Evolutionary conservation across 2,888 invertebrate species (phyloP), one percentile per base, ranked within the genome.

Genomic region (Chymomyza caudatula): DNA sequence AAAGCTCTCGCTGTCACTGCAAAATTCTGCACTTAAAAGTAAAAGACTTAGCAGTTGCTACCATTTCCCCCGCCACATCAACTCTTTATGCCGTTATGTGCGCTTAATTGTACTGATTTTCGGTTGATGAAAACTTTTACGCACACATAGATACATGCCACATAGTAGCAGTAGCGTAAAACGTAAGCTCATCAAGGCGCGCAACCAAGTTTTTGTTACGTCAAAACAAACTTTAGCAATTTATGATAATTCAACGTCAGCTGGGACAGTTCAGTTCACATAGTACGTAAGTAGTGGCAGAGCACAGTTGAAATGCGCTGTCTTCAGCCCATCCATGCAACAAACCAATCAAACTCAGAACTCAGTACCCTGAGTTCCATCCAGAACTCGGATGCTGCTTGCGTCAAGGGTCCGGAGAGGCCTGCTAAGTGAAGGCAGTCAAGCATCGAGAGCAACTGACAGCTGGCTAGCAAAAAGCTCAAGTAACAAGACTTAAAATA

Each of bases 191-290:
- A 69, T 49, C 29, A 11, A 15, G 43, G 15, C 17, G 15, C 17
- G 23, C 65, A 57, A 58, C 64, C 74, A 76, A 79, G 79, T 82
- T 84, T n/a, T 84, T 73, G 79, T 79, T 85, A 72, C 74, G 78
- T 77, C 77, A 76, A 80, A 86, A 80, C 85, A 86, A 85, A 85
- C 86, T 85, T 86, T 76, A 79, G 80, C 84, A 87, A 87, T 87
- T 87, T 88, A 87, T 87, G 87, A 86, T 87, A 87, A 87, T 87
- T 87, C 86, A 80, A 88, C 87, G 87, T 87, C 88, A 87, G 87
- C 87, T 87, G 87, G 82, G 87, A 87, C 85, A 86, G 86, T 85
- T 87, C 54, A 62, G 70, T 71, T 60, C 67, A 67, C 60, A 47
- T n/a, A 15, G 17, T 17, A 15, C 37, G 17, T 23, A 52, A 61